phyloP scores from a whole-genome alignment of 2,888 invertebrate species.

The Orthosia gracilis region DNA sequence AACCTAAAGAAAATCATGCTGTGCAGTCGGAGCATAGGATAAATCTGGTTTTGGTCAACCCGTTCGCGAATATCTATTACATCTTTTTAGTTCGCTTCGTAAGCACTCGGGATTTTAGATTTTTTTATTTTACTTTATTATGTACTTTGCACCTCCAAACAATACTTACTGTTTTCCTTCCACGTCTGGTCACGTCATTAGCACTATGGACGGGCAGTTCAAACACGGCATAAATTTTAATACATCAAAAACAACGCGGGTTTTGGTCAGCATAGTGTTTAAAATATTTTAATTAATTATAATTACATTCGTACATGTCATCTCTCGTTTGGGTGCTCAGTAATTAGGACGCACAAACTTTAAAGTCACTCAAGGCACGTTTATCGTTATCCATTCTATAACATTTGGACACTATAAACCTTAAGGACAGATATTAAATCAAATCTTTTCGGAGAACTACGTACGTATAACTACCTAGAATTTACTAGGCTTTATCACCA shows the following conservation, averaged over 20 bases:
- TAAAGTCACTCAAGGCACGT: constrained; percentile 26
- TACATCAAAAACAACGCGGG: background rate
- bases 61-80: too few relatives aligned
- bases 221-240: background rate
- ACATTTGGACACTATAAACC: constrained; percentile 15
- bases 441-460: constrained; percentile 46
- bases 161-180: too few relatives aligned
- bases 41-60: too few relatives aligned
- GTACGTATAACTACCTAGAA: background rate
- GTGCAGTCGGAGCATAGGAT: too few relatives aligned
- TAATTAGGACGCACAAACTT: constrained; percentile 44
- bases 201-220: too few relatives aligned
- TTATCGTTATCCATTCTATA: constrained; percentile 37
- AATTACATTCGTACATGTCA: background rate
- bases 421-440: constrained; percentile 39
- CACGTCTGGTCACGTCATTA: too few relatives aligned
- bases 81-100: too few relatives aligned
- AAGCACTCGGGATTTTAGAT: too few relatives aligned
- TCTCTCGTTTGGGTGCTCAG: constrained; percentile 14
- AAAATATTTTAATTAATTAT: constrained; percentile 6
- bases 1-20: too few relatives aligned
- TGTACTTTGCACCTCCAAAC: too few relatives aligned
- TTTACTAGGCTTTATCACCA: too few relatives aligned
- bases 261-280: background rate
- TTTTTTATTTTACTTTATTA: too few relatives aligned